These are phyloP conservation scores for Caenorhabditis panamensis DNA, from an alignment of 2,888 invertebrate species.

Conservation along the genomic window DNA sequence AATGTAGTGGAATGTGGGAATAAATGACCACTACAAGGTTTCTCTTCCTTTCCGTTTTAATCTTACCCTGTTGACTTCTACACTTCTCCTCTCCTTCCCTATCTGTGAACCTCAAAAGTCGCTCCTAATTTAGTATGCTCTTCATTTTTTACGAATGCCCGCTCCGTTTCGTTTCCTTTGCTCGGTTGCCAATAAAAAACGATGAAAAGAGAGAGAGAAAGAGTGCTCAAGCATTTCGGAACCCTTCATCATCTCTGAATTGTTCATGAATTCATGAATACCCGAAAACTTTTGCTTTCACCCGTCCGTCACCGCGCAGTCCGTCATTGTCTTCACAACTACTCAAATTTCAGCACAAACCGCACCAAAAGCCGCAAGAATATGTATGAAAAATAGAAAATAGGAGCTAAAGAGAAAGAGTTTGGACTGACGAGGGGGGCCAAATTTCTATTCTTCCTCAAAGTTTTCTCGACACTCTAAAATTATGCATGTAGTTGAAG, in stretches of 20 bases:
- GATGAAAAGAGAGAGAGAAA: slow-evolving; percentile 19
- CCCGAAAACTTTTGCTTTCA: slow-evolving; percentile 52
- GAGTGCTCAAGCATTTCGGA: slow-evolving; percentile 55
- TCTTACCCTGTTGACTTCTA: slow-evolving; percentile 18
- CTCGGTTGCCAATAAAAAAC: slow-evolving; percentile 19
- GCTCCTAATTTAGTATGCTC: slow-evolving; percentile 37
- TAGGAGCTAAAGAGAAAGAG: slow-evolving; percentile 7
- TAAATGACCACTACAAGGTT: slow-evolving; percentile 36
- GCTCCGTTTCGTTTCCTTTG: slow-evolving; percentile 12
- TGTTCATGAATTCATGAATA: slow-evolving; percentile 56
- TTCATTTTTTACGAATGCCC: slow-evolving; percentile 30
- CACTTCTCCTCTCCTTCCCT: slow-evolving; percentile 1
- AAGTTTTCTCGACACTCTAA: slow-evolving; percentile 40
- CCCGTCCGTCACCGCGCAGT: slow-evolving; percentile 16
- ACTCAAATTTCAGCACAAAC: slow-evolving; percentile 59
- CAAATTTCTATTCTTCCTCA: slow-evolving; percentile 22
- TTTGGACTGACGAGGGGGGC: not conserved
- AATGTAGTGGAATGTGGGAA: not conserved
- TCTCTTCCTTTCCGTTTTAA: slow-evolving; percentile 13
- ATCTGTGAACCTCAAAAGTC: slow-evolving; percentile 17
- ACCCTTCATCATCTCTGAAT: slow-evolving; percentile 53
- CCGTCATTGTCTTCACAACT: slow-evolving; percentile 51
- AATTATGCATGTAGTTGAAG: slow-evolving; percentile 62
- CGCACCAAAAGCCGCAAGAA: slow-evolving; percentile 33
- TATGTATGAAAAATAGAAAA: slow-evolving; percentile 55